A percentile compares a stretch with the other conserved stretches of the same genome.
phyloP scores from a whole-genome alignment of 2,113 vertebrate species.

The Synchiropus splendidus region DNA sequence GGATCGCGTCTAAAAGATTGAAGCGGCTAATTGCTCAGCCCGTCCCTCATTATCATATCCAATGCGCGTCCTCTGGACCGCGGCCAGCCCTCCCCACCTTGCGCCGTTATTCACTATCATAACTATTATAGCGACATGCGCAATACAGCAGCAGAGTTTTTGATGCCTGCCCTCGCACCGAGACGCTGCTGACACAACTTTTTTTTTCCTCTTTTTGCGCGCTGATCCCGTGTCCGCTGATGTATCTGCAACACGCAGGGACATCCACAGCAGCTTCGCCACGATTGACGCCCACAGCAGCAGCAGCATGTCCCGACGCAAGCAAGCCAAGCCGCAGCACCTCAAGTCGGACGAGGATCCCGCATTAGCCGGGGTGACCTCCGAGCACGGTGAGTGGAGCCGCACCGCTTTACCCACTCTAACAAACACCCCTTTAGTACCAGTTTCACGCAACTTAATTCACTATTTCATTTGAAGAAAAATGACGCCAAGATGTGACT shows the following conservation, averaged over 20 bases:
- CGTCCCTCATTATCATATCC: slow-evolving; percentile 93
- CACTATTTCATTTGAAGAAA: too few relatives aligned
- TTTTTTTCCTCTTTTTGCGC: background rate
- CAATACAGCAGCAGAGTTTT: slow-evolving; percentile 72
- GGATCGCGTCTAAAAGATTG: slow-evolving; percentile 74
- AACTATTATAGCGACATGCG: slow-evolving; percentile 91
- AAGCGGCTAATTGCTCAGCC: slow-evolving; percentile 85
- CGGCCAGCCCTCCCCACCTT: slow-evolving; percentile 82
- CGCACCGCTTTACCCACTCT: too few relatives aligned
- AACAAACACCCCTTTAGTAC: too few relatives aligned
- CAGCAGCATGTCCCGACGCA: slow-evolving; percentile 97
- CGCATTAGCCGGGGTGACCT: slow-evolving; percentile 78
- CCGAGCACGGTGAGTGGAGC: slow-evolving; percentile 80
- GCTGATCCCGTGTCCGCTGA: slow-evolving; percentile 69
- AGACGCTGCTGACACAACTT: slow-evolving; percentile 16
- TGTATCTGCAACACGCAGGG: slow-evolving; percentile 84
- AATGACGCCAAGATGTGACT: too few relatives aligned
- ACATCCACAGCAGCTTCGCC: slow-evolving; percentile 29
- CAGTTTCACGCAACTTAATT: too few relatives aligned
- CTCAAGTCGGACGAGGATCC: slow-evolving; percentile 92
- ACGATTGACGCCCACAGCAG: slow-evolving; percentile 12
- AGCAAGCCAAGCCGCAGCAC: slow-evolving; percentile 99
- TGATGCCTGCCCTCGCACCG: slow-evolving; percentile 27
- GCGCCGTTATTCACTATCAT: slow-evolving; percentile 94
- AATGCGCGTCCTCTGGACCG: slow-evolving; percentile 83